Percentiles rank a stretch among this genome's conserved stretches.
These are phyloP conservation scores for Drosophila kanekoi DNA, from an alignment of 2,888 invertebrate species.

Conservation along the genomic window DNA sequence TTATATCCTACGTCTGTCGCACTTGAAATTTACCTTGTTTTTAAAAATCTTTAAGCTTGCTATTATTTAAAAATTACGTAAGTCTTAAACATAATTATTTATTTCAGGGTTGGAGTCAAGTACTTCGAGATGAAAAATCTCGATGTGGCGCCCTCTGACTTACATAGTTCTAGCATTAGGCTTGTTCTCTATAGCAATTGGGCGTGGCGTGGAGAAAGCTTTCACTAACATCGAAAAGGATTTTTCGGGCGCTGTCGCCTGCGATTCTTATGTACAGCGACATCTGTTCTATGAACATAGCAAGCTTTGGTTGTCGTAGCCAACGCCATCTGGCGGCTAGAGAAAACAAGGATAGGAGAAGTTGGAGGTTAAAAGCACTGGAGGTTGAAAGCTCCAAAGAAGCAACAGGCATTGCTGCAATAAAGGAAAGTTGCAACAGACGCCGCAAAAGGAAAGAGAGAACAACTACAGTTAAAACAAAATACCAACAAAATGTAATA, in stretches of 20 bases:
- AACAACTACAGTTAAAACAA: slow-evolving; percentile 11
- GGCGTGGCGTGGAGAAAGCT: neutral
- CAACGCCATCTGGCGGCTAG: slow-evolving; percentile 27
- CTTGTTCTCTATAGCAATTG: neutral
- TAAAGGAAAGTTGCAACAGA: slow-evolving; percentile 12
- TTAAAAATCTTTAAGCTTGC: too few species aligned
- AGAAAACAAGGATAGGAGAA: neutral
- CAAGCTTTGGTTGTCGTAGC: neutral
- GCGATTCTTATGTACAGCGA: neutral
- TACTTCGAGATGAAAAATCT: neutral
- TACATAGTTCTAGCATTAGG: neutral
- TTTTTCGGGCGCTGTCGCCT: neutral
- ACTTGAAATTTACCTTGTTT: too few species aligned
- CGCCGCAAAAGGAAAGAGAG: neutral
- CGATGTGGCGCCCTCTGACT: slow-evolving; percentile 6
- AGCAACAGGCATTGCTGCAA: slow-evolving; percentile 39
- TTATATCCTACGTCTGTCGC: too few species aligned
- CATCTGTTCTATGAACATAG: neutral
- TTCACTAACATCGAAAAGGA: neutral
- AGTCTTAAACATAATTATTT: neutral
- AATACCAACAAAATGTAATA: neutral
- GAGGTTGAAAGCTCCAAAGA: slow-evolving; percentile 19
- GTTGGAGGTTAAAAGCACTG: neutral
- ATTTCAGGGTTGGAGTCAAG: too few species aligned
- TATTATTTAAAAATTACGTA: too few species aligned